Base-by-base conservation (phyloP, 2,888 invertebrate species). In the Melolontha melolontha region DNA sequence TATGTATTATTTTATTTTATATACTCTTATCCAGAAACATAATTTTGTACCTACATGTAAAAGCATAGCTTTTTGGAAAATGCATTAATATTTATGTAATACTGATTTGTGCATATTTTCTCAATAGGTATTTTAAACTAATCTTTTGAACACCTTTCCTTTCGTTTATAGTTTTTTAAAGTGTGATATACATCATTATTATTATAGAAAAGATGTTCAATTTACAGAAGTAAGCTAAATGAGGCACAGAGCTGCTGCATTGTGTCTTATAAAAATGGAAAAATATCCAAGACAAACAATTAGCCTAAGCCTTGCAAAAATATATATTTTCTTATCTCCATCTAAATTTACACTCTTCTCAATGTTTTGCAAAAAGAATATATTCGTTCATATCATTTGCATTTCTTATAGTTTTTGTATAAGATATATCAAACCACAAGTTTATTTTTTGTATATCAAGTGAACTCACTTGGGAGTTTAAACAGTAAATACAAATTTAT, bases 271-370 rank as follows among this genome's bases (percentile, higher is more conserved):
- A 62, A 22, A 62, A 7, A 42, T 47, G 27, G 41, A 47, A 22
- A 57, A 49, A 17, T 49, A 57, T 57, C 14, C 7, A 12, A 40
- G 12, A 17, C 16, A 57, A 27, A 59, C 16, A 52, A 22, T 39
- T 47, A 41, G 16, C 51, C 41, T 62, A 67, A 67, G 67, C 67
- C 52, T 62, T 63, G 67, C 67, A 67, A 67, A 67, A 67, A 67
- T 67, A 65, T 65, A 62, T 67, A 47, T 51, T 40, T 51, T 51
- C 12, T 17, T 12, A 14, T 51, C 16, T 51, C n/a, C 40, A 64
- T 16, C 11, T 42, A 54, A 54, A 39, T 49, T 47, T 50, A 62
- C 49, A 39, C 7, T 10, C 22, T 14, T 41, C 27, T 62, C 27
- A 62, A n/a, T 12, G 5, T 29, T 22, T 44, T 14, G 29, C 47